Evolutionary conservation across 1,140 invertebrate species (phyloP).

Genomic region (Maniola jurtina): DNA sequence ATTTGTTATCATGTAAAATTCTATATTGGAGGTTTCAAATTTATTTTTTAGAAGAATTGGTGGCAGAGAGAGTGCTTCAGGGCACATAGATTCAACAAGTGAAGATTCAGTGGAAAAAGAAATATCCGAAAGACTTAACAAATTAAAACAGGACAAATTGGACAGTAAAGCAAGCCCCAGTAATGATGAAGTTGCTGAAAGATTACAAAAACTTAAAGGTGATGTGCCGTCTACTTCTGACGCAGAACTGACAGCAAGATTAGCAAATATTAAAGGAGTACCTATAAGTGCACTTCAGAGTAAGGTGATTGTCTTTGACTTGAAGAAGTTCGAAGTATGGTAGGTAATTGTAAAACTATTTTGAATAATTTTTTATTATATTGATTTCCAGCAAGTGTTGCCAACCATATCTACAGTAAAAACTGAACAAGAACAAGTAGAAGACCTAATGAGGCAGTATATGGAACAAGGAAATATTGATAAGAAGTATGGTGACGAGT

Average conservation of each 20-base stretch:
- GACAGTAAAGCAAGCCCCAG: slow-evolving; percentile 38
- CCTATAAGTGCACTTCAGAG: slow-evolving; percentile 42
- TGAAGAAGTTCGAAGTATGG: too few relatives aligned
- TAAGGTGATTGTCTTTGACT: slow-evolving; percentile 54
- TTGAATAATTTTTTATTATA: too few relatives aligned
- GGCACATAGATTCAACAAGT: slow-evolving; percentile 7
- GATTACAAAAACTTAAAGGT: slow-evolving; percentile 81
- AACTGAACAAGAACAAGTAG: slow-evolving; percentile 81
- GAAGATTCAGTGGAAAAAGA: slow-evolving; percentile 67
- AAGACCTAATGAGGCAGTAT: slow-evolving; percentile 81
- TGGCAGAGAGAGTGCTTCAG: slow-evolving; percentile 20
- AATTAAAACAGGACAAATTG: slow-evolving; percentile 50
- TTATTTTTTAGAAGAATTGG: slow-evolving; percentile 45
- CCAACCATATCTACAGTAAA: slow-evolving; percentile 63
- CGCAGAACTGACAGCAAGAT: slow-evolving; percentile 76
- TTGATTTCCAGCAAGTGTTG: slow-evolving; percentile 41
- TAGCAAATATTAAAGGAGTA: slow-evolving; percentile 80
- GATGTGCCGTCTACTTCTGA: slow-evolving; percentile 72
- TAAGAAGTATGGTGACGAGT: slow-evolving; percentile 59
- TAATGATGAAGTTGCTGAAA: slow-evolving; percentile 77
- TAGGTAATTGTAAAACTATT: too few relatives aligned
- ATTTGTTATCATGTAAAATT: neutral
- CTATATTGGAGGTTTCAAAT: neutral
- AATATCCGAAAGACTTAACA: slow-evolving; percentile 72
- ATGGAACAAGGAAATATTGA: slow-evolving; percentile 80